A percentile compares a stretch with the other conserved stretches of the same genome.
Evolutionary conservation across 1,140 invertebrate species (phyloP).

Genomic region (Trichonephila clavipes): DNA sequence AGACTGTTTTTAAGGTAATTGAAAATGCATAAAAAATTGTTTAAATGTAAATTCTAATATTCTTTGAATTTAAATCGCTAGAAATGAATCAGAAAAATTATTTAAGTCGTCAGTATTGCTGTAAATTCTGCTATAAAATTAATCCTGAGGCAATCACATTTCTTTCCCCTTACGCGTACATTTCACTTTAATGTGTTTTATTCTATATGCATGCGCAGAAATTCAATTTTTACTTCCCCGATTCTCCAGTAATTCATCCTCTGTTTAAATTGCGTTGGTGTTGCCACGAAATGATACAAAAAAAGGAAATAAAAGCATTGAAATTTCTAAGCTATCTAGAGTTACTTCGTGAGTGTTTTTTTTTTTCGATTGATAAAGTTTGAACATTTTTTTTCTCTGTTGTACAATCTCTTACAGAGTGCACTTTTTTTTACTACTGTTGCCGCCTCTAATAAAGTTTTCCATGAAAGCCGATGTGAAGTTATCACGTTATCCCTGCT

Average conservation of each 20-base stretch:
- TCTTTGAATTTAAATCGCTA: no score
- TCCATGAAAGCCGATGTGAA: not conserved
- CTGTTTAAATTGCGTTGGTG: not conserved
- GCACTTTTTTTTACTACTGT: not conserved
- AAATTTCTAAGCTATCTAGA: constrained; percentile 50
- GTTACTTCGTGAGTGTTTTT: not conserved
- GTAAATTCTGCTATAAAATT: no score
- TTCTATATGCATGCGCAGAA: not conserved
- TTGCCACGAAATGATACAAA: not conserved
- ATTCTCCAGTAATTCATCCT: not conserved
- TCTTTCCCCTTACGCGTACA: no score
- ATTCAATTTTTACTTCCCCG: not conserved
- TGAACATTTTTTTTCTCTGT: not conserved
- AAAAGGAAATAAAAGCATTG: not conserved
- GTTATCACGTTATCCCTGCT: not conserved
- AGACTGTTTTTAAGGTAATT: no score
- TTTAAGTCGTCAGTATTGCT: no score
- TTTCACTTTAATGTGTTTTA: no score
- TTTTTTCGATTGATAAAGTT: not conserved
- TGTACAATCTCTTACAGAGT: not conserved
- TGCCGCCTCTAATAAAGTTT: not conserved
- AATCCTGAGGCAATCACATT: no score
- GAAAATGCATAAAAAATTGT: no score
- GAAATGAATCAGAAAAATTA: no score
- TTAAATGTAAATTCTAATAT: no score